Evolutionary conservation across 2,797 vertebrate species (phyloP), one percentile per base, ranked within the genome.

Genomic region (Myotis daubentonii): DNA sequence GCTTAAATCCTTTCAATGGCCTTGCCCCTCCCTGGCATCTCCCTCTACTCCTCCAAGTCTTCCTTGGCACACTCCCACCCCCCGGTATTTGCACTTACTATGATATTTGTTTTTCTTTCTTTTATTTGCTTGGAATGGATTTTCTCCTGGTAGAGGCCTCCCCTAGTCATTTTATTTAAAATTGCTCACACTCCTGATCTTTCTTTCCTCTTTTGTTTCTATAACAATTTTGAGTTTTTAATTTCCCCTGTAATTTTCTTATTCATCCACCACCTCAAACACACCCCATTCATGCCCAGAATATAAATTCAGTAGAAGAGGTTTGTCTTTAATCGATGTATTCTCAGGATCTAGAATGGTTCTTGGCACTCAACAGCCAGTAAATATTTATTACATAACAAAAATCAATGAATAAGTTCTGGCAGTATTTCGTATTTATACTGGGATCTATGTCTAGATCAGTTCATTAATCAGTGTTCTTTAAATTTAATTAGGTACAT

Each of bases 351-450:
- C 12, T 65, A 84, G 22, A 16, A 68, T 74, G 1, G 9, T 89
- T 86, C n/a, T 86, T 51, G 66, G 19, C 57, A 87, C 30, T 85
- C 51, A 93, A 72, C 44, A 81, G 12, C 28, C 60, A 93, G 89
- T 93, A 92, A 96, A 92, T 93, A 96, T 88, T 95, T 93, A 93
- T 91, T 75, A 90, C 44, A 57, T 66, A n/a, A 91, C 36, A 87
- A 83, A 90, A 91, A 74, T 85, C 68, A 93, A 75, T 85, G 44
- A 90, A 92, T 93, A 72, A 93, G 49, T 92, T 90, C 81, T 79
- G 55, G 72, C 36, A 86, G 93, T 65, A 92, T 95, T 92, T 82
- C 12, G 36, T 92, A 83, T 93, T 94, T 75, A 75, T 68, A 74
- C 11, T 53, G 30, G 74, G 36, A 70, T 87, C 68, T 95, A 83